Percentiles rank a stretch among this genome's conserved stretches.
Evolutionary conservation across 2,797 vertebrate species (phyloP).

Genomic region (Ciconia nigra): DNA sequence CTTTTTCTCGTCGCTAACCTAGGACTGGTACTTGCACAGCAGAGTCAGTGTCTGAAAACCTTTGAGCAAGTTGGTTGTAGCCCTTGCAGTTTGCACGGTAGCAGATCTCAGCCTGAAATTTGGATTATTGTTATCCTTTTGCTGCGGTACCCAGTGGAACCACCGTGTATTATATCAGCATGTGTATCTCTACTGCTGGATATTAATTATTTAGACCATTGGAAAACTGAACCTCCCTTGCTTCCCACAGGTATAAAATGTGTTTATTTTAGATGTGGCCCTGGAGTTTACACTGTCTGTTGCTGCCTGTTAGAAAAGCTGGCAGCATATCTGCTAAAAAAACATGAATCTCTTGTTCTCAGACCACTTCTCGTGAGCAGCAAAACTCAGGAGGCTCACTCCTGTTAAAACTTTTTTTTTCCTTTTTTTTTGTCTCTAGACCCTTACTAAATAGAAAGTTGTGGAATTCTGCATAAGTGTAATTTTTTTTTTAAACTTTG

Average conservation of each 20-base stretch:
- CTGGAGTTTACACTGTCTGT: not conserved
- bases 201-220: constrained; percentile 7
- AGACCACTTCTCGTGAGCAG: not conserved
- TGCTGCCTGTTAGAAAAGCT: not conserved
- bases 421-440: not conserved
- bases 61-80: not conserved
- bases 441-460: not conserved
- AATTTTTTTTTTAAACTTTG: not conserved
- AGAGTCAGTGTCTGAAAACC: not conserved
- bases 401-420: not conserved
- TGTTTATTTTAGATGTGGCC: not conserved
- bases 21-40: not conserved
- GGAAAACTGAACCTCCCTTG: not conserved
- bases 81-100: not conserved
- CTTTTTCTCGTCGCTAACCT: not conserved
- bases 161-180: not conserved
- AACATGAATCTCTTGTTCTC: not conserved
- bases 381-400: not conserved
- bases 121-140: not conserved
- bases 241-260: not conserved
- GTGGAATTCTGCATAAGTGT: not conserved
- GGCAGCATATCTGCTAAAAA: not conserved
- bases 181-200: not conserved
- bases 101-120: not conserved
- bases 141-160: not conserved